Evolutionary conservation across 2,113 vertebrate species (phyloP).

Genomic region (Tauraco erythrolophus): DNA sequence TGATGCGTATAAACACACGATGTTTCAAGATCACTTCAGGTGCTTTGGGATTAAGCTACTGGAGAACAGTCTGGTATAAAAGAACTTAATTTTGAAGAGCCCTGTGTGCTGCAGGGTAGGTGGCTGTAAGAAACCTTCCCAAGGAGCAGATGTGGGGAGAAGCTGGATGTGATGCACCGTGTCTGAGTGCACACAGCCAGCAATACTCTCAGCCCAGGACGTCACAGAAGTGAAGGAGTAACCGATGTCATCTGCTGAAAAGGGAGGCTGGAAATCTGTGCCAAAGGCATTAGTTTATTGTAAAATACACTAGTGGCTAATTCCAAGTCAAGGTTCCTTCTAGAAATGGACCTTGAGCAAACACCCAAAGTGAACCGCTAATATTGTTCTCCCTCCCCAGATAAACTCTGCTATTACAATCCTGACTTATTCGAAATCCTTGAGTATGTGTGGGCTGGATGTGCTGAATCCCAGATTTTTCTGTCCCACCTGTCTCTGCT

Average conservation of each 20-base stretch:
- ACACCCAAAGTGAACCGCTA: neutral
- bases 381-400: fast-evolving
- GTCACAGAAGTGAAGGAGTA: neutral
- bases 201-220: neutral
- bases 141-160: neutral
- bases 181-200: fast-evolving
- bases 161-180: fast-evolving
- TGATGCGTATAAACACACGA: too few relatives aligned
- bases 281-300: neutral
- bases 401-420: neutral
- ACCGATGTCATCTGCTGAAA: neutral
- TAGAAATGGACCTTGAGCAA: neutral
- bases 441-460: neutral
- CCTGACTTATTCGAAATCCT: neutral
- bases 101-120: neutral
- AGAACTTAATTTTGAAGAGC: neutral
- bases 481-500: neutral
- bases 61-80: fast-evolving
- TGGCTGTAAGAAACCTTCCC: neutral
- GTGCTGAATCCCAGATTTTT: neutral
- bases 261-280: neutral
- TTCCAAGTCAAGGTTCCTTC: neutral
- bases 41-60: neutral
- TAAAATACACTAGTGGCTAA: too few relatives aligned
- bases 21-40: neutral